Conservation (phyloP, 2,113 vertebrate genomes). For the Mesoclemmys tuberculata region DNA sequence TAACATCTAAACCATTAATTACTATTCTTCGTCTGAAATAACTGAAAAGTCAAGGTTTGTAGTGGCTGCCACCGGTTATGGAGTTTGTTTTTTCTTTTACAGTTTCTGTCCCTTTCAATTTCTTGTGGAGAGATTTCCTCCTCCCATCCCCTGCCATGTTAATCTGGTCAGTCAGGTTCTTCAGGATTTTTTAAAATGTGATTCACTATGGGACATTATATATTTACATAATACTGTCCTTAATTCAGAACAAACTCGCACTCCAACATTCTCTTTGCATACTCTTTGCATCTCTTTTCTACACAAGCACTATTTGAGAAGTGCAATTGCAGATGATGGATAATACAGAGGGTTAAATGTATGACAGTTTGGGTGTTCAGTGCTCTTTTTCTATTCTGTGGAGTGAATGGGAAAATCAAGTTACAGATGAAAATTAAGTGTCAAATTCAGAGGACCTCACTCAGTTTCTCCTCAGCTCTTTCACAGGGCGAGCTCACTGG, state of each 20-base stretch:
- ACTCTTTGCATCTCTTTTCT: background rate
- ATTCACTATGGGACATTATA: constrained; percentile 52
- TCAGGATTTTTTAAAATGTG: constrained; percentile 68
- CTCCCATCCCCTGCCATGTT: background rate
- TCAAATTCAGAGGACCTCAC: background rate
- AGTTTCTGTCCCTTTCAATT: constrained; percentile 30
- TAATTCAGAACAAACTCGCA: background rate
- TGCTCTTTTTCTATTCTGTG: background rate
- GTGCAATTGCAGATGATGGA: background rate
- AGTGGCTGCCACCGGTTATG: background rate
- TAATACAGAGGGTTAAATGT: background rate
- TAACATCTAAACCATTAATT: constrained; percentile 23
- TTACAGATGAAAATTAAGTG: background rate
- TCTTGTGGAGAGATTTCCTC: background rate
- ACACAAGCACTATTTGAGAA: background rate
- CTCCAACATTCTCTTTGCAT: background rate
- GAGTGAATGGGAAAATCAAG: background rate
- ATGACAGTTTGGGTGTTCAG: background rate
- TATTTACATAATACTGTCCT: constrained; percentile 59
- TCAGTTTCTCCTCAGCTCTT: background rate
- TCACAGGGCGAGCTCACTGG: background rate
- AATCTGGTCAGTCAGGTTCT: constrained; percentile 72
- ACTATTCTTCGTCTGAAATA: constrained; percentile 25
- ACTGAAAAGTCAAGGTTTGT: constrained; percentile 1
- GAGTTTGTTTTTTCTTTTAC: constrained; percentile 61